phyloP scores from a whole-genome alignment of 2,113 vertebrate genomes.

The Rhinichthys klamathensis region DNA sequence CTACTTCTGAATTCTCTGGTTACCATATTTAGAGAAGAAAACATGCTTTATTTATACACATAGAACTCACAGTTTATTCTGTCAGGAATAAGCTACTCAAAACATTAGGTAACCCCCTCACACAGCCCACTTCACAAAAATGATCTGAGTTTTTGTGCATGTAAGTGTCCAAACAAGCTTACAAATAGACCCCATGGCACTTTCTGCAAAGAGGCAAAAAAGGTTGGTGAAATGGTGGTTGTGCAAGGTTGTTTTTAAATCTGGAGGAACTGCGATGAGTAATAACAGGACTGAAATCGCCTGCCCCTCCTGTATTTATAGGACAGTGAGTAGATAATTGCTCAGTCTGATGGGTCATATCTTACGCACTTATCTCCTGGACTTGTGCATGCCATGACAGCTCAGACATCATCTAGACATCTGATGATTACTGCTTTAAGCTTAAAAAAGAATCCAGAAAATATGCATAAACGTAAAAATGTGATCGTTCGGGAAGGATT shows the following conservation, averaged over 20 bases:
- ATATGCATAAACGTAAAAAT: neutral
- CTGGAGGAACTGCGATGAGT: neutral
- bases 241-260: slow-evolving; percentile 2
- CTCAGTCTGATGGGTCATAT: neutral
- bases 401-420: slow-evolving; percentile 18
- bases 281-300: neutral
- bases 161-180: neutral
- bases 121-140: neutral
- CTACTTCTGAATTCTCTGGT: neutral
- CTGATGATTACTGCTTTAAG: neutral
- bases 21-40: neutral
- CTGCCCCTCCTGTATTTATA: slow-evolving; percentile 3
- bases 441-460: slow-evolving; percentile 13
- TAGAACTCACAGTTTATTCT: neutral
- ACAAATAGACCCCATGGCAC: neutral
- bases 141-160: neutral
- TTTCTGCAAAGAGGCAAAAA: neutral
- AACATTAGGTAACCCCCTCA: neutral
- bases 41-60: neutral
- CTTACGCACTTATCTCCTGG: slow-evolving; percentile 7
- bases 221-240: neutral
- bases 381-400: slow-evolving; percentile 1
- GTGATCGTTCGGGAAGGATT: slow-evolving; percentile 6
- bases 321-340: neutral
- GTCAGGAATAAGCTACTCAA: neutral